Evolutionary conservation across 2,113 vertebrate genomes (phyloP), one percentile per base, ranked within the genome.

Genomic region (cattle (Bos taurus)): DNA sequence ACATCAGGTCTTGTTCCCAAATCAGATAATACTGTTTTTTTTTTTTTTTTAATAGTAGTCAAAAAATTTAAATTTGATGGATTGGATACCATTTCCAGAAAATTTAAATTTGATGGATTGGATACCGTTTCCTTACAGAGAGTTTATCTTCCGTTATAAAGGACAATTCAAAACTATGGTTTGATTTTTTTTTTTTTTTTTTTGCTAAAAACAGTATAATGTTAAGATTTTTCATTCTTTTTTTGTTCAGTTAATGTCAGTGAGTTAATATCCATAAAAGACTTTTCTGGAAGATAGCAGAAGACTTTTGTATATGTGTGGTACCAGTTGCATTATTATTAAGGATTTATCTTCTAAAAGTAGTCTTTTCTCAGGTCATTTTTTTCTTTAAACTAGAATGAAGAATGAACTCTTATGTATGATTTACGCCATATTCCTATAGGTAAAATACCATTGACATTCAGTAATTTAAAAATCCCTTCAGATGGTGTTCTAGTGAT

Each of bases 401-500:
- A 36, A 67, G 33, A 67, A 67, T 67, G 17, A 21, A 36, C 1
- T 86, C 36, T 94, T 97, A 90, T 17, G 74, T 56, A 90, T 90
- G 14, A 90, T 87, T 74, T 97, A 7, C 3, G n/a, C 6, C 90
- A 21, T 64, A 67, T 57, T 52, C 52, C 14, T 91, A 33, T 46
- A 96, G 33, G 64, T 90, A 85, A 74, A 95, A 92, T 91, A 80
- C 23, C 36, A 46, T 16, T 94, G 54, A 57, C 6, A 64, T 93
- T 95, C 33, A 94, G 7, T 97, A 77, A 95, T 95, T 57, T 60
- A 16, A 54, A 93, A 93, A 96, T 93, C 33, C 46, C 30, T 94
- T 94, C 88, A 96, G 19, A 64, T 90, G 28, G 19, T 82, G 7
- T 90, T 96, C 94, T 95, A 90, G 78, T 88, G 82, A 86, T 96